phyloP scores from a whole-genome alignment of 1,140 invertebrate genomes.

The Lamellibrachia luymesi region DNA sequence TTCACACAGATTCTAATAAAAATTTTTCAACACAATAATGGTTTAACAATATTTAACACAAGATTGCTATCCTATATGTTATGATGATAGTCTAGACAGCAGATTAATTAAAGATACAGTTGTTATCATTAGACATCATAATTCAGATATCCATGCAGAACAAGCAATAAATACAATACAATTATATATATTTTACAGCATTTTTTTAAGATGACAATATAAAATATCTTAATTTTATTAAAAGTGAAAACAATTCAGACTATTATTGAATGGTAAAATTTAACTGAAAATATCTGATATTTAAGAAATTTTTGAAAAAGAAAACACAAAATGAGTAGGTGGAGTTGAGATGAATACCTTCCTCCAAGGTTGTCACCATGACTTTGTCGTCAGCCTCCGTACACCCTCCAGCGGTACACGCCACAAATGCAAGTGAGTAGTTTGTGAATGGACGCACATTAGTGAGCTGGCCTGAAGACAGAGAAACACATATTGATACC shows the following conservation, averaged over 20 bases:
- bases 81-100: too few relatives aligned
- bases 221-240: neutral
- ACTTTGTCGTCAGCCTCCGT: conserved; percentile 45
- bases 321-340: neutral
- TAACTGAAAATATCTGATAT: neutral
- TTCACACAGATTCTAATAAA: too few relatives aligned
- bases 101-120: too few relatives aligned
- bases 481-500: neutral
- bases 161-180: neutral
- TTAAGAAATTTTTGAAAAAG: too few relatives aligned
- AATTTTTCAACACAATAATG: too few relatives aligned
- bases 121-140: too few relatives aligned
- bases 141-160: too few relatives aligned
- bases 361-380: conserved; percentile 41
- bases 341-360: conserved; percentile 36
- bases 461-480: conserved; percentile 31
- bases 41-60: too few relatives aligned
- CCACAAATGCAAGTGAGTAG: conserved; percentile 46
- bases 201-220: neutral
- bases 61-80: too few relatives aligned
- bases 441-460: conserved; percentile 47
- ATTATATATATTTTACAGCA: too few relatives aligned
- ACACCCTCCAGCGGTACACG: conserved; percentile 53
- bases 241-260: too few relatives aligned
- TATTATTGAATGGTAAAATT: neutral